Conservation (phyloP, 2,113 vertebrate genomes). For the Malaclemys terrapin region DNA sequence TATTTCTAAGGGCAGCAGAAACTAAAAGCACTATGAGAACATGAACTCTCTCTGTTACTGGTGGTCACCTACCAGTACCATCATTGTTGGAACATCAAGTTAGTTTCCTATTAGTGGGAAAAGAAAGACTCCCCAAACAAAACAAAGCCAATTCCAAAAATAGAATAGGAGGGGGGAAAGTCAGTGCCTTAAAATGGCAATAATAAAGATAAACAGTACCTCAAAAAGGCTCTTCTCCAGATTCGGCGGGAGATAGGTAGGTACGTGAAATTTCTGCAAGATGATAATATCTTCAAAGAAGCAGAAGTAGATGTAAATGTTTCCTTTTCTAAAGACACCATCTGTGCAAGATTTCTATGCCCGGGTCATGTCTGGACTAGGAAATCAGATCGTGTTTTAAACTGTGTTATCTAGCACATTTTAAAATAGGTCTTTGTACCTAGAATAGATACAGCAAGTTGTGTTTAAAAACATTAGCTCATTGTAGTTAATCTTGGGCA, state of each 20-base stretch:
- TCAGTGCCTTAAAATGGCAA: neutral
- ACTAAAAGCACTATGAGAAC: neutral
- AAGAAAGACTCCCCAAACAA: neutral
- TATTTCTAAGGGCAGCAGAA: neutral
- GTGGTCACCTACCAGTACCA: neutral
- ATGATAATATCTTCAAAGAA: neutral
- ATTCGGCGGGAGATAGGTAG: neutral
- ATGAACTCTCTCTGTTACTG: neutral
- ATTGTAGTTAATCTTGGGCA: neutral
- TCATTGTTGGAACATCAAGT: neutral
- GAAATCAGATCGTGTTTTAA: neutral
- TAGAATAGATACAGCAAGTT: neutral
- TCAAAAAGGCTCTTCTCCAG: neutral
- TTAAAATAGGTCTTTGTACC: neutral
- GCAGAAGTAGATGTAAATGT: neutral
- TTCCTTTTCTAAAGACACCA: neutral
- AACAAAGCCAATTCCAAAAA: neutral
- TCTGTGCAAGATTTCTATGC: neutral
- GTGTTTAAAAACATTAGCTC: neutral
- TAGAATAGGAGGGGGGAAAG: neutral
- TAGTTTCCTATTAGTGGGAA: neutral
- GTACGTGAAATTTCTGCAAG: neutral
- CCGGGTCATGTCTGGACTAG: neutral
- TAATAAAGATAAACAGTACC: neutral
- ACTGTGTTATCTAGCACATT: neutral